Conservation (phyloP, 2,888 invertebrate species). For the Phytoseiulus persimilis region DNA sequence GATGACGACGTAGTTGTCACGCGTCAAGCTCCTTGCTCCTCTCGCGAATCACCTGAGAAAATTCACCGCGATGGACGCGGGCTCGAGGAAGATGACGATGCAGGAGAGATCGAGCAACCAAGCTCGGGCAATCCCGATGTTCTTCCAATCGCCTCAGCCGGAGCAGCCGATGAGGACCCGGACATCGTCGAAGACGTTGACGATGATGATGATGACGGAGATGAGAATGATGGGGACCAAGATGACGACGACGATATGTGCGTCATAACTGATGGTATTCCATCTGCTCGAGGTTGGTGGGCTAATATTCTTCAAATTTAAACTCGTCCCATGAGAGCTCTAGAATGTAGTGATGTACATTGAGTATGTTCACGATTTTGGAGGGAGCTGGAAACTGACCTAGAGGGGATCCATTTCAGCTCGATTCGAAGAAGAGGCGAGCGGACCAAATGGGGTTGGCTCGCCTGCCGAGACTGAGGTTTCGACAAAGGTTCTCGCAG, state of each 20-base stretch:
- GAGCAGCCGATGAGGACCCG: not conserved
- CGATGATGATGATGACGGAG: conserved; percentile 9
- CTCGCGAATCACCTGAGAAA: not conserved
- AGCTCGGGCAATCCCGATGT: not conserved
- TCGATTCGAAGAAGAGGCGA: not conserved
- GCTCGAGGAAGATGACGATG: conserved; percentile 24
- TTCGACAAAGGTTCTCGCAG: not conserved
- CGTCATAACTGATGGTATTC: not conserved
- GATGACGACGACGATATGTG: conserved; percentile 13
- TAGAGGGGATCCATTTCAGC: no score
- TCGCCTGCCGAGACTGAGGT: not conserved
- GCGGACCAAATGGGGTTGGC: not conserved
- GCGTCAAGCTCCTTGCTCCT: not conserved
- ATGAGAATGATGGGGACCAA: not conserved
- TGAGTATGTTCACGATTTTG: no score
- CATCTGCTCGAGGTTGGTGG: not conserved
- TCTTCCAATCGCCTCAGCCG: not conserved
- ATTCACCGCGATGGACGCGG: not conserved
- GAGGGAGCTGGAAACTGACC: no score
- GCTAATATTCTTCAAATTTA: no score
- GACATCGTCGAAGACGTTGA: conserved; percentile 9
- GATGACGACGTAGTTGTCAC: not conserved
- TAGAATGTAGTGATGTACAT: no score
- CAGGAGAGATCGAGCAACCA: not conserved
- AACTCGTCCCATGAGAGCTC: no score